Base-by-base conservation (phyloP, 2,888 invertebrate species). In the Thecophora atra region DNA sequence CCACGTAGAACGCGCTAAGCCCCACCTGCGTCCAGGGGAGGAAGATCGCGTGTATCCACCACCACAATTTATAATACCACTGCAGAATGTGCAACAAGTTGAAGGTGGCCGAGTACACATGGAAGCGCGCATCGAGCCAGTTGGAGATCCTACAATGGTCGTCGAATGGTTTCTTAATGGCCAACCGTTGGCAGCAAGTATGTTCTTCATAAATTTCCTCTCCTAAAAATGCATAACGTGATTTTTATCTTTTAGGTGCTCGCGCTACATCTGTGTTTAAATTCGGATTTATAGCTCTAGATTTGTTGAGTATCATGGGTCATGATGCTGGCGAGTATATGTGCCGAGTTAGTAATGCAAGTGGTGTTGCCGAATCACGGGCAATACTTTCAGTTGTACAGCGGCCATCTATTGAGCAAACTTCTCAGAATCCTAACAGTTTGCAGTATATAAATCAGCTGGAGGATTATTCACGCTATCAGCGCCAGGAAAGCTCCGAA, bases 121-220 rank as follows among this genome's bases (percentile, higher is more conserved):
- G 89, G 98, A 99, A 89, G 98, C 97, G 85, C 93, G 97, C 87
- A 94, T 98, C 88, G 95, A 96, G 88, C 98, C 98, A 79, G 95
- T 97, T 83, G 97, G 97, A 78, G 98, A 99, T 88, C 97, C 98
- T 77, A 94, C 93, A 67, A 96, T 98, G 96, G 92, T 92, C 83
- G 95, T 98, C 80, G 97, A 98, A 88, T 99, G 98, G 98, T 95
- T 92, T 85, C 91, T 94, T 83, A 96, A 98, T 87, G 97, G 96
- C 81, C 91, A 91, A 88, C 93, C 94, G 83, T 90, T 98, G 81
- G 92, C 93, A 90, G 96, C 96, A 84, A 96, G 97, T 97, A 88
- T 90, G 94, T 11, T 63, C 11, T 37, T 8, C 37, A 37, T 37
- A 37, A 37, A 11, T 37, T 37, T 11, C 11, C 13, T 54, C 11